Conservation (phyloP, 2,888 invertebrate genomes). For the Coecobrya sp. region DNA sequence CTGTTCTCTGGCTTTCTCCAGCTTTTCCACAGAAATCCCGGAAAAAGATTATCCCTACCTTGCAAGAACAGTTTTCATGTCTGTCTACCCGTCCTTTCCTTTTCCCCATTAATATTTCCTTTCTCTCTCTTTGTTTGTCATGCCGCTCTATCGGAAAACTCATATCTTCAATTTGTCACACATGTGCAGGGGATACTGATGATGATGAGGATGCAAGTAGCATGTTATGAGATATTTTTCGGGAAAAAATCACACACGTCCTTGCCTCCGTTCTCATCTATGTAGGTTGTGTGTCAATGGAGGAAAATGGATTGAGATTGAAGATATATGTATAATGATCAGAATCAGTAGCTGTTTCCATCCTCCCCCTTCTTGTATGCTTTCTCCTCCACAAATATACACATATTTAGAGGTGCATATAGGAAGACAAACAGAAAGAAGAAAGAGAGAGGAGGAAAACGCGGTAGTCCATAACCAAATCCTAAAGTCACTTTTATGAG, state of each 20-base stretch:
- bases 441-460: not conserved
- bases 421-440: not conserved
- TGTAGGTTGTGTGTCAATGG: not conserved
- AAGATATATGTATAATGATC: conserved; percentile 24
- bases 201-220: not conserved
- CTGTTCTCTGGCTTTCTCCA: not conserved
- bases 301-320: conserved; percentile 18
- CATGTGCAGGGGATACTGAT: not conserved
- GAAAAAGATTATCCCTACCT: too few species aligned
- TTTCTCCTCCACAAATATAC: not conserved
- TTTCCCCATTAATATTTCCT: conserved; percentile 1
- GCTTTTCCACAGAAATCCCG: too few species aligned
- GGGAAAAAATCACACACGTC: too few species aligned
- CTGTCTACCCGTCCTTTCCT: too few species aligned
- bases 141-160: not conserved
- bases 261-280: not conserved
- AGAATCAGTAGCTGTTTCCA: not conserved
- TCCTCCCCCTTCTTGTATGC: not conserved
- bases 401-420: not conserved
- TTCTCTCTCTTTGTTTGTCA: not conserved
- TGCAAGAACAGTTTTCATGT: too few species aligned
- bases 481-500: not conserved
- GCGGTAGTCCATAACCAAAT: conserved; percentile 22
- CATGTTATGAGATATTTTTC: not conserved
- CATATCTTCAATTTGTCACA: conserved; percentile 20